Base-by-base conservation (phyloP, 2,888 invertebrate genomes). In the Thymelicus lineola region DNA sequence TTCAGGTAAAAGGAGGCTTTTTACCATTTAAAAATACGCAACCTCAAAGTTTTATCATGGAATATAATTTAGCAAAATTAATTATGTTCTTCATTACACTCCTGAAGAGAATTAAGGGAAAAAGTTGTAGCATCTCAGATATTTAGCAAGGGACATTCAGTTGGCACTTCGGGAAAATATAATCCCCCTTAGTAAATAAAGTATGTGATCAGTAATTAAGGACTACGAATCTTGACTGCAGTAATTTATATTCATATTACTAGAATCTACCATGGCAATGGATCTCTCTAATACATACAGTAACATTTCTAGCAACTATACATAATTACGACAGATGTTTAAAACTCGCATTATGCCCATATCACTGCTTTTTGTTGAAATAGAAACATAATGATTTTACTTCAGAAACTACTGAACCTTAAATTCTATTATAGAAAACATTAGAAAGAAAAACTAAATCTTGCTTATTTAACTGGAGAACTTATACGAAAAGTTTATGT, bases 151-250 rank as follows among this genome's bases (percentile, higher is more conserved):
- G 50, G 66, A 60, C 53, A 50, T 48, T 67, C 38, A 50, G 61
- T 53, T 53, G 20, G 50, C 46, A 59, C 35, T 58, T 48, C 46
- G 60, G 59, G 38, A 50, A 66, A 60, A 35, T 66, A 50, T 50
- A 66, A 53, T 45, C 42, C 60, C 53, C 42, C 28, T n/a, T 10
- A 61, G 60, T 61, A 60, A 53, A 60, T 66, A 53, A 10, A 20
- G 20, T 53, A 20, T 4, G 50, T 53, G 3, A 20, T 20, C 4
- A 53, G 20, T 53, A 53, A 53, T 20, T 17, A 60, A 53, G 38
- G 50, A 60, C 17, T 67, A 42, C n/a, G 17, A 63, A 50, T 14
- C 35, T 58, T 20, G 17, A 15, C 15, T 45, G 14, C 46, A 9
- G 50, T 53, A 42, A 45, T 57, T 57, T 65, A 3, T 28, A 28